A percentile compares a stretch with the other conserved stretches of the same genome.
Evolutionary conservation across 2,888 invertebrate genomes (phyloP).

Genomic region (Notodonta ziczac): DNA sequence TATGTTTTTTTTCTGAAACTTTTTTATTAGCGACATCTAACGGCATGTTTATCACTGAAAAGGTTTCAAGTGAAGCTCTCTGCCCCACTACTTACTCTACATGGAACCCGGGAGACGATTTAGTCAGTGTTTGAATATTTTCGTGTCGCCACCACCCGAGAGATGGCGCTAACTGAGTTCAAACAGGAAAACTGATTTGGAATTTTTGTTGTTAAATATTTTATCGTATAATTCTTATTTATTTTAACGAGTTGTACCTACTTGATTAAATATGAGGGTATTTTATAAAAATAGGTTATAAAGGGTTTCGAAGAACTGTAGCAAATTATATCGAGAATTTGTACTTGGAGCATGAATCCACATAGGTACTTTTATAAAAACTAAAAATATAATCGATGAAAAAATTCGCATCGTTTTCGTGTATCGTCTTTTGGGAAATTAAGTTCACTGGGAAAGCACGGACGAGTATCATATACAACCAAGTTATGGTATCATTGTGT

Average conservation of each 20-base stretch:
- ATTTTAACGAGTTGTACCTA: too few relatives aligned
- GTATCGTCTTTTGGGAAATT: constrained; percentile 3
- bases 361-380: too few relatives aligned
- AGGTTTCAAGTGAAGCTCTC: not conserved
- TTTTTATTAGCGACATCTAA: constrained; percentile 25
- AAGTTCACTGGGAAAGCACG: not conserved
- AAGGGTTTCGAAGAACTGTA: too few relatives aligned
- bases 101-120: not conserved
- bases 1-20: not conserved
- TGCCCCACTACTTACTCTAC: not conserved
- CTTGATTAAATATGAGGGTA: too few relatives aligned
- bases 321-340: too few relatives aligned
- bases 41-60: constrained; percentile 1
- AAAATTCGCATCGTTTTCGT: not conserved
- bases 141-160: constrained; percentile 37
- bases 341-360: too few relatives aligned
- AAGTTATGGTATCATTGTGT: not conserved
- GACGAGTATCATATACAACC: not conserved
- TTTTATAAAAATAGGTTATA: too few relatives aligned
- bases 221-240: too few relatives aligned
- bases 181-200: too few relatives aligned
- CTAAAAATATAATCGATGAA: too few relatives aligned
- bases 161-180: constrained; percentile 43
- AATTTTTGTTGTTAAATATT: too few relatives aligned
- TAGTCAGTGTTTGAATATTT: not conserved